Evolutionary conservation across 2,113 vertebrate species (phyloP).

Genomic region (Rhynchopsitta pachyrhyncha): DNA sequence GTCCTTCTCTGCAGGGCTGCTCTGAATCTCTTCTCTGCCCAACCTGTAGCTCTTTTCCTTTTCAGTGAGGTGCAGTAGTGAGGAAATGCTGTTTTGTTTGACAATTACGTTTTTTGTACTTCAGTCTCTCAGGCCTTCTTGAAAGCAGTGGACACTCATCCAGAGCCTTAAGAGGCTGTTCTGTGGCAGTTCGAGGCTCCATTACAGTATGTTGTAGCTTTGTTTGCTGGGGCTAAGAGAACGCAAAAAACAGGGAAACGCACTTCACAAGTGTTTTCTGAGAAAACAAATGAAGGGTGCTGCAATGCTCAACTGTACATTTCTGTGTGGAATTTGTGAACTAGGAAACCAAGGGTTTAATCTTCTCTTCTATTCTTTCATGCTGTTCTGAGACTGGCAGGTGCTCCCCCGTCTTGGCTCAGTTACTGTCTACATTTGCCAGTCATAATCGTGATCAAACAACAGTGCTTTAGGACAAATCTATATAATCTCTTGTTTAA

Average conservation of each 20-base stretch:
- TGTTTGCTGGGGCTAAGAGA: neutral
- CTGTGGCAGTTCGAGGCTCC: accelerated
- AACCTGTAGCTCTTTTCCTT: neutral
- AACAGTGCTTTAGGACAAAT: conserved; percentile 43
- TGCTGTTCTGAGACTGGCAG: neutral
- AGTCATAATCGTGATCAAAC: conserved; percentile 33
- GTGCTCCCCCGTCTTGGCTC: neutral
- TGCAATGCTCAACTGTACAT: neutral
- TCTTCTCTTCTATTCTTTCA: neutral
- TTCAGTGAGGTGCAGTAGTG: neutral
- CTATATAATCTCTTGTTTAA: conserved; percentile 62
- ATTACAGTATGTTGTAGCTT: neutral
- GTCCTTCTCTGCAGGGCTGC: too few species aligned
- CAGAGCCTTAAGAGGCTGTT: neutral
- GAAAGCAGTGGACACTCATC: neutral
- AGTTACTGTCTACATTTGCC: conserved; percentile 20
- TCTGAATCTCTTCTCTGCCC: too few species aligned
- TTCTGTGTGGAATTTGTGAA: neutral
- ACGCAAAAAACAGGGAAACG: neutral
- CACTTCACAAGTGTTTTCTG: neutral
- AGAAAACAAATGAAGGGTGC: neutral
- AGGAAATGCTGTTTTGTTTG: neutral
- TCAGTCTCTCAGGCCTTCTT: neutral
- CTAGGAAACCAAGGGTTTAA: neutral
- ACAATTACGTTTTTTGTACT: neutral